Evolutionary conservation across 1,140 invertebrate genomes (phyloP), one percentile per base, ranked within the genome.

Genomic region (Drosophila eugracilis): DNA sequence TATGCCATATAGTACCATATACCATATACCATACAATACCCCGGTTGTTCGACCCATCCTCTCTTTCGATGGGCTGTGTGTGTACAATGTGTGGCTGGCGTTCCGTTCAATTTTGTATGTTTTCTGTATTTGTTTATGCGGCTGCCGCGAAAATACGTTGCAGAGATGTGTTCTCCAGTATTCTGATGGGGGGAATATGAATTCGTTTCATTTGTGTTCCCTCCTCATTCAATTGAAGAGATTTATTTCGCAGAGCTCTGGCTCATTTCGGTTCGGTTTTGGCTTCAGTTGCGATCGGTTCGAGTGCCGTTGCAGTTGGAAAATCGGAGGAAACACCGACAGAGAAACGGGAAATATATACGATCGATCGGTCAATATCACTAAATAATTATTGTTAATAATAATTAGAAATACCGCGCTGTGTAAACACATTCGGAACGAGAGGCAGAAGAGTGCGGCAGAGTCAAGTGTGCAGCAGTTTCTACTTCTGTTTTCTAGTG

Each of bases 171-270:
- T 73, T 73, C 48, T 74, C 70, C 70, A 74, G 69, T 26, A 58
- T 50, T 45, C 26, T 24, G 42, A 32, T 12, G 30, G 57, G 58
- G 69, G 78, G 78, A 65, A 81, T 49, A 24, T 54, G 57, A 60
- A 70, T 62, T 84, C 79, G 53, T 83, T 69, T 71, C 75, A 79
- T 75, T 78, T 63, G 71, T 54, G n/a, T n/a, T n/a, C n/a, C n/a
- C 66, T 57, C 72, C 77, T 86, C 83, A 76, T 74, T 88, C 77
- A 85, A 85, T 85, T 85, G 81, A 85, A 70, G 77, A 85, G 81
- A 85, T 88, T 77, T 85, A 86, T 76, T 75, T 74, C 57, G 76
- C 69, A 59, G 58, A 50, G 60, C 41, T n/a, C n/a, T 65, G 55
- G 55, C 57, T 21, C 26, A 41, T n/a, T 14, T 65, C 37, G 9